Evolutionary conservation across 2,113 vertebrate species (phyloP).

Genomic region (Channa argus): DNA sequence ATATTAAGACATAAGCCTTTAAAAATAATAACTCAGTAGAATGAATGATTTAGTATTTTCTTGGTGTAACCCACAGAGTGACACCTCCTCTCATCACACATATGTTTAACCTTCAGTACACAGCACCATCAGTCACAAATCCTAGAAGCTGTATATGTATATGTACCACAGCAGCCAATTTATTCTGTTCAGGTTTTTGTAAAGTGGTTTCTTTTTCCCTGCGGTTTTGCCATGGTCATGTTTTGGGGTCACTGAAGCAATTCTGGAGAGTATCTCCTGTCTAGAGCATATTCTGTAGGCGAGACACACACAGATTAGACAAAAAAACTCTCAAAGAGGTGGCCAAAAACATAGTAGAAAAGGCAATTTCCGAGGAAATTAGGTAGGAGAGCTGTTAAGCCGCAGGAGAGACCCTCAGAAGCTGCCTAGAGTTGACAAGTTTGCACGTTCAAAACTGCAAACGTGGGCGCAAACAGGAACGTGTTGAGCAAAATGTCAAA

Average conservation of each 20-base stretch:
- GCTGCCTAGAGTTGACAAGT: no score
- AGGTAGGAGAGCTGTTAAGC: no score
- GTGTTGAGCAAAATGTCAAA: no score
- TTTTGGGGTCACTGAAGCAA: neutral
- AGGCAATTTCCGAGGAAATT: no score
- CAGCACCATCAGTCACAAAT: neutral
- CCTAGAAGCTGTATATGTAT: neutral
- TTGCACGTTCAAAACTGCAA: no score
- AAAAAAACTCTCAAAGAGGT: constrained; percentile 28
- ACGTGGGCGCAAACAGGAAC: no score
- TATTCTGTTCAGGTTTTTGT: neutral
- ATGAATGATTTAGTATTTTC: neutral
- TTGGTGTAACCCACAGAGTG: neutral
- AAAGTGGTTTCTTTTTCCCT: neutral
- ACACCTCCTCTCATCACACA: neutral
- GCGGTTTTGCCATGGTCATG: neutral
- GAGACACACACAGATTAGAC: constrained; percentile 35
- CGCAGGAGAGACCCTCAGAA: no score
- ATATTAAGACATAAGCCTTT: neutral
- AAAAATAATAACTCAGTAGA: neutral
- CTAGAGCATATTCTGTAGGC: constrained; percentile 2
- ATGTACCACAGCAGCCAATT: neutral
- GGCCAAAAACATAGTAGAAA: constrained; percentile 24
- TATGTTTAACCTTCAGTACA: neutral
- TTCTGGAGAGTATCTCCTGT: constrained; percentile 38